Percentiles rank a stretch among this genome's conserved stretches.
Conservation (phyloP, 2,113 vertebrate genomes). For the Corythornis madagascariensis region DNA sequence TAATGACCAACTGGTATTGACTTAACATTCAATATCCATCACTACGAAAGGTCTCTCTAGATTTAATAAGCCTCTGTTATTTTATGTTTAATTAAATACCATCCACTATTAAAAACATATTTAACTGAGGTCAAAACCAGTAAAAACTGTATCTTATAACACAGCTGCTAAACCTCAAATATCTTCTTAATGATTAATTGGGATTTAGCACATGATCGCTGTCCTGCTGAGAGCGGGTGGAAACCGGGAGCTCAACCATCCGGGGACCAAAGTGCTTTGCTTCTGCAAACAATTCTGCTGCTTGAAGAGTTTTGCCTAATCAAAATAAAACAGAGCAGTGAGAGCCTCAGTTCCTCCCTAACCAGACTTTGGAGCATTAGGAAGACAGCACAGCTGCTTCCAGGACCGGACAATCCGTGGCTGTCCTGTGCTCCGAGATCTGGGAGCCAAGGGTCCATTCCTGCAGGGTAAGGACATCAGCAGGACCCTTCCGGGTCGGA, state of each 20-base stretch:
- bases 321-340: conserved; percentile 11
- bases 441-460: neutral
- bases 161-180: conserved; percentile 73
- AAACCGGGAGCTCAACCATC: conserved; percentile 19
- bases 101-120: conserved; percentile 68
- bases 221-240: conserved; percentile 7
- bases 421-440: neutral
- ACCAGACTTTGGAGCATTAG: neutral
- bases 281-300: conserved; percentile 65
- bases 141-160: conserved; percentile 67
- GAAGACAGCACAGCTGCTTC: neutral
- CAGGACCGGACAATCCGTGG: neutral
- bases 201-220: conserved; percentile 44
- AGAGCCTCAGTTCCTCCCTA: neutral
- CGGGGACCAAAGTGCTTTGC: conserved; percentile 48
- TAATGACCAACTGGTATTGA: conserved; percentile 53
- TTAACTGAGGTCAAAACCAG: conserved; percentile 60
- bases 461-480: neutral
- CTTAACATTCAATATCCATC: conserved; percentile 64
- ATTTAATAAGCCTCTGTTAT: conserved; percentile 69
- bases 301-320: neutral
- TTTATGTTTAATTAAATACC: conserved; percentile 72
- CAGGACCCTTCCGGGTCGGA: neutral
- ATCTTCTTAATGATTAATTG: conserved; percentile 69
- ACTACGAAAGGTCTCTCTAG: conserved; percentile 36